Conservation (phyloP, 1,140 invertebrate genomes). For the Teleopsis dalmanni region DNA sequence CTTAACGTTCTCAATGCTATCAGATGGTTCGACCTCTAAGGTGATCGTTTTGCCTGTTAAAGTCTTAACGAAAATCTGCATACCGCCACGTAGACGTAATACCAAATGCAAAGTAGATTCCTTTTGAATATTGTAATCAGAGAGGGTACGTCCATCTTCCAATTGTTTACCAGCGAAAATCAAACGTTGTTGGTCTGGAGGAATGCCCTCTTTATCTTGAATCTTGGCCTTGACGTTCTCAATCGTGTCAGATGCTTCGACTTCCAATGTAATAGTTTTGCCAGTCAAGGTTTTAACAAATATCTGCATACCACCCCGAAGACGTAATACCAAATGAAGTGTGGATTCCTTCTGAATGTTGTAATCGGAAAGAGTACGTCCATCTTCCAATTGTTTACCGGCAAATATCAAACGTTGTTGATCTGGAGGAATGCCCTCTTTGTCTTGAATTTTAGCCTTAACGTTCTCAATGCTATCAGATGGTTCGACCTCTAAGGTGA, state of each 20-base stretch:
- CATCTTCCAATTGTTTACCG: slow-evolving; percentile 77
- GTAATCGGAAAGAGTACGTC: slow-evolving; percentile 71
- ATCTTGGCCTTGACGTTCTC: no score
- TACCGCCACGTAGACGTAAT: no score
- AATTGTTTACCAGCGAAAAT: no score
- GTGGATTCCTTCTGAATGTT: slow-evolving; percentile 90
- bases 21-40: slow-evolving; percentile 77
- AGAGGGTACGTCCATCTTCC: no score
- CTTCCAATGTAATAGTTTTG: no score
- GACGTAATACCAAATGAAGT: slow-evolving; percentile 76
- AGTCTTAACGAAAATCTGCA: slow-evolving; percentile 91
- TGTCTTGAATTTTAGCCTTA: slow-evolving; percentile 74
- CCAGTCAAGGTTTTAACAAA: no score
- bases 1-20: slow-evolving; percentile 89
- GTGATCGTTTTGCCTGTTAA: slow-evolving; percentile 88
- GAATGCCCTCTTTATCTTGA: no score
- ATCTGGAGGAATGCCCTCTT: slow-evolving; percentile 68
- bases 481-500: slow-evolving; percentile 74
- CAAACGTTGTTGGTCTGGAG: no score
- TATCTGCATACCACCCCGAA: slow-evolving; percentile 87
- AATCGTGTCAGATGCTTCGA: no score
- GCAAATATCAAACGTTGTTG: slow-evolving; percentile 70
- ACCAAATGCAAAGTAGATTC: no score
- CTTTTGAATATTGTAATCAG: no score
- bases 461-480: slow-evolving; percentile 82